These are phyloP conservation scores for Halictus ligatus DNA, from an alignment of 2,888 invertebrate genomes.

Conservation along the genomic window DNA sequence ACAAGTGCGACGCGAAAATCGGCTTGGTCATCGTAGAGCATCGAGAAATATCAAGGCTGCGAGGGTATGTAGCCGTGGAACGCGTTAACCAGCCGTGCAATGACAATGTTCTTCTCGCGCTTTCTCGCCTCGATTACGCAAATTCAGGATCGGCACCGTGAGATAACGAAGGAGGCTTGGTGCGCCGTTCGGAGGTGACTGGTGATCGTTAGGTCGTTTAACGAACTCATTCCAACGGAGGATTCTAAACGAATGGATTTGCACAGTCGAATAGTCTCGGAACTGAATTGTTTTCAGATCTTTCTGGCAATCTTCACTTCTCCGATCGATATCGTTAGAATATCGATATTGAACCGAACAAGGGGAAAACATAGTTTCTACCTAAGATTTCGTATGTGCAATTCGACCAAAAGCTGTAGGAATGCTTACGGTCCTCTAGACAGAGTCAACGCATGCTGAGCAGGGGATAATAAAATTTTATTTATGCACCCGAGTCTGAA, in stretches of 20 bases:
- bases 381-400: no score
- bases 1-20: slow-evolving; percentile 64
- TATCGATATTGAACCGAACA: no score
- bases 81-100: slow-evolving; percentile 45
- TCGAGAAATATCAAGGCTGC: slow-evolving; percentile 72
- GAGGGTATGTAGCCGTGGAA: slow-evolving; percentile 34
- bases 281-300: background rate
- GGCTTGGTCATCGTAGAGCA: slow-evolving; percentile 67
- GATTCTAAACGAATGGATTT: background rate
- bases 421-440: no score
- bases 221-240: background rate
- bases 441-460: no score
- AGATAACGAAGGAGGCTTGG: slow-evolving; percentile 41
- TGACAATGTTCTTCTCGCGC: slow-evolving; percentile 62
- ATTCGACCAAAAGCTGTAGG: no score
- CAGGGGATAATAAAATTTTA: no score
- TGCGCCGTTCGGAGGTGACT: slow-evolving; percentile 24
- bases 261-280: background rate
- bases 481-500: no score
- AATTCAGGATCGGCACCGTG: slow-evolving; percentile 55
- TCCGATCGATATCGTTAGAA: no score
- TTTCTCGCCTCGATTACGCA: slow-evolving; percentile 61
- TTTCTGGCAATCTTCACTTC: no score
- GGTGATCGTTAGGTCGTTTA: slow-evolving; percentile 35
- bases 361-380: no score